Conservation (phyloP, 2,113 vertebrate genomes). For the Caranx ignobilis region DNA sequence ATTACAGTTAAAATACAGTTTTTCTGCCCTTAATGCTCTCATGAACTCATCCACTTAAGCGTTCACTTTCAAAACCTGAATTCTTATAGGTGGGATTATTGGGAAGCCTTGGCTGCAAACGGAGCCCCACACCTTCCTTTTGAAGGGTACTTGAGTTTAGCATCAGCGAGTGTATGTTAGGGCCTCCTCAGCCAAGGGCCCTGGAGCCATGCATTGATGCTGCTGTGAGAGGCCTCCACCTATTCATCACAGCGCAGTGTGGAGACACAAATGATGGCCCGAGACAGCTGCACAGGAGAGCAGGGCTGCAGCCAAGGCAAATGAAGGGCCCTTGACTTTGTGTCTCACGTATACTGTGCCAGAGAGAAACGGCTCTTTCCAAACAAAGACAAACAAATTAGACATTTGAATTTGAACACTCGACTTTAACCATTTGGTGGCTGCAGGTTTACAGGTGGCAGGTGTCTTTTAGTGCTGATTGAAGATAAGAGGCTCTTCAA, state of each 20-base stretch:
- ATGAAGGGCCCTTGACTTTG: slow-evolving; percentile 74
- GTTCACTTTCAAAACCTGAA: neutral
- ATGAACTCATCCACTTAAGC: neutral
- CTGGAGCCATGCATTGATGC: slow-evolving; percentile 60
- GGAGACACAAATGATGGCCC: slow-evolving; percentile 66
- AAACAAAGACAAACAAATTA: slow-evolving; percentile 85
- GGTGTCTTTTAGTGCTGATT: neutral
- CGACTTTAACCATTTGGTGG: slow-evolving; percentile 61
- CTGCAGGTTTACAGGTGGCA: slow-evolving; percentile 31
- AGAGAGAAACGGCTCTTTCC: slow-evolving; percentile 79
- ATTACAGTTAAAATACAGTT: neutral
- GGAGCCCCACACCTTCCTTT: neutral
- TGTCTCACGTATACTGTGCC: slow-evolving; percentile 50
- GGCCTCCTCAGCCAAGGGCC: slow-evolving; percentile 45
- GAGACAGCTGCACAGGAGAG: slow-evolving; percentile 54
- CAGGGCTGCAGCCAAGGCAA: slow-evolving; percentile 70
- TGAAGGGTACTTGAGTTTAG: slow-evolving; percentile 54
- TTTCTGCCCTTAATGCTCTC: neutral
- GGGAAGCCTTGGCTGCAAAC: neutral
- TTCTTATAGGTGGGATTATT: neutral
- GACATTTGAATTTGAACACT: slow-evolving; percentile 83
- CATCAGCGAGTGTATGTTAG: slow-evolving; percentile 35
- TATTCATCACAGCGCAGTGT: slow-evolving; percentile 40
- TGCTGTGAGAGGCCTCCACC: slow-evolving; percentile 52
- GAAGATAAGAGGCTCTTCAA: neutral